Percentiles rank a stretch among this genome's conserved stretches.
Conservation (phyloP, 92 coral and sea anemone genomes). For the Umimayanthus kanabou region DNA sequence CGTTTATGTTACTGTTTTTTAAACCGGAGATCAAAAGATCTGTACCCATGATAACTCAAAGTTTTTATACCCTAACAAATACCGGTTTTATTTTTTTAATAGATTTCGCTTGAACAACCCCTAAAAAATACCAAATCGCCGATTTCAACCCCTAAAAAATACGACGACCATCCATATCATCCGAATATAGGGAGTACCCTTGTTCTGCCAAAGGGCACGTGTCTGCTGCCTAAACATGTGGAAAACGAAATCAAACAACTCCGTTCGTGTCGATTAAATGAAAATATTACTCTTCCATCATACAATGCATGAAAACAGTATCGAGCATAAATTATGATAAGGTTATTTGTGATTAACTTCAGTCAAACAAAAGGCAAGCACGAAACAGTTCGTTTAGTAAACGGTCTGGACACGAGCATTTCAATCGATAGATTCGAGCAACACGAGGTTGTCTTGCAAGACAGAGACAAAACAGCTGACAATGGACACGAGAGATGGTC, state of each 20-base stretch:
- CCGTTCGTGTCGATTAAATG: not conserved
- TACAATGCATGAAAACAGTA: not conserved
- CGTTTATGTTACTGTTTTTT: too few relatives aligned
- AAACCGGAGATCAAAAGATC: too few relatives aligned
- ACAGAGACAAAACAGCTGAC: not conserved
- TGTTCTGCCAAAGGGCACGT: not conserved
- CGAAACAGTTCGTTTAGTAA: not conserved
- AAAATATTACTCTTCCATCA: not conserved
- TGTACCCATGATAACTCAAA: too few relatives aligned
- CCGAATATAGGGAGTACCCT: too few relatives aligned
- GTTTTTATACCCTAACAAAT: too few relatives aligned
- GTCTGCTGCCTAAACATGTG: too few relatives aligned
- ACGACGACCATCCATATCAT: too few relatives aligned
- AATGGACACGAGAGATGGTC: not conserved
- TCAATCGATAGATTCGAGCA: not conserved
- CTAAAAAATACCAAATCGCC: too few relatives aligned
- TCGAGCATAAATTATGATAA: not conserved
- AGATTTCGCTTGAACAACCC: too few relatives aligned
- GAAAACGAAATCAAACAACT: not conserved
- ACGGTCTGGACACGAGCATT: not conserved
- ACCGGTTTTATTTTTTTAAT: too few relatives aligned
- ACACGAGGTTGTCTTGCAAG: not conserved
- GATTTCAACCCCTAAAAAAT: too few relatives aligned
- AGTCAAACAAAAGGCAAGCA: not conserved
- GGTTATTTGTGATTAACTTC: not conserved